Evolutionary conservation across 2,888 invertebrate genomes (phyloP), one percentile per base, ranked within the genome.

Genomic region (Rhodophaea formosa): DNA sequence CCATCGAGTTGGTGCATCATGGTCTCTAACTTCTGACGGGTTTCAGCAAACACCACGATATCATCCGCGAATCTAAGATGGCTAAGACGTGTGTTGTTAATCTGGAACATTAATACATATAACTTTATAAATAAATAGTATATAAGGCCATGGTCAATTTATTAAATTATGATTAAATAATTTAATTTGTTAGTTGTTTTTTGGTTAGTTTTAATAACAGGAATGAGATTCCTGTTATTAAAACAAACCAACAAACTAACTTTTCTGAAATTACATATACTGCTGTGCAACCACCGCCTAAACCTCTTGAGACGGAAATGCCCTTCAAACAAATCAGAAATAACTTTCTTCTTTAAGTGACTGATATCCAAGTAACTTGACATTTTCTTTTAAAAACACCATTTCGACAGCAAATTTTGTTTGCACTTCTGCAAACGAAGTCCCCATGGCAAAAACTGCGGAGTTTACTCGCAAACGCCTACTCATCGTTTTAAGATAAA

Each of bases 321-420:
- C 16, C 44, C 44, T 54, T 44, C 15, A 44, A 54, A 44, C 54
- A 55, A 45, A 55, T 55, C 45, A 32, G 16, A 55, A 45, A 55
- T 32, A 55, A 55, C 45, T 55, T 53, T 39, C 39, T 42, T 45
- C 32, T 23, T n/a, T 46, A 46, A 32, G 45, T 45, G 54, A 55
- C 45, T 35, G 45, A 55, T 55, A 45, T 12, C 45, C 15, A 10
- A 45, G 45, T 55, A 10, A 45, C 45, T 55, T 55, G 35, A 44
- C 54, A 54, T 43, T 54, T 54, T 54, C 54, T 54, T 44, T 44
- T 30, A 54, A 45, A n/a, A 53, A 23, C 14, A 44, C 12, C 44
- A 12, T 44, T 53, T 44, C 30, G 15, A 12, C 30, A 14, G n/a
- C 15, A 53, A 43, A 44, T 12, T 44, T 44, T 53, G 44, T 44